Percentiles rank a stretch among this genome's conserved stretches.
phyloP scores from a whole-genome alignment of 1,140 invertebrate genomes.

The Trichonephila clavata region DNA sequence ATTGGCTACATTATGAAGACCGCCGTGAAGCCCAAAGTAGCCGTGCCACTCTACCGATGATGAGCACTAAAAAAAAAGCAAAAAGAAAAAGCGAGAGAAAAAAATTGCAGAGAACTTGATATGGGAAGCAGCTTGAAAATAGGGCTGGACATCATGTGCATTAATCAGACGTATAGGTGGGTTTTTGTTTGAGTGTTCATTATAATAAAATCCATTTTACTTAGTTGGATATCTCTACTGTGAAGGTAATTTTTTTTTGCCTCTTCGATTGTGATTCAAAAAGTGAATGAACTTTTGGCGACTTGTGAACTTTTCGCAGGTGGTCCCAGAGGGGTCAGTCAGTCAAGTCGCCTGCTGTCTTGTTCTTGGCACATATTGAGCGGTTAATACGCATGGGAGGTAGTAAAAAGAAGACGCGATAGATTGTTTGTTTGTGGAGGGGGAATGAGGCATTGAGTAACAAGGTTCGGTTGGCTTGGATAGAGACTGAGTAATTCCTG shows the following conservation, averaged over 20 bases:
- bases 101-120: conserved; percentile 43
- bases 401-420: neutral
- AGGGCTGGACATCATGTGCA: conserved; percentile 44
- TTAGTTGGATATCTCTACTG: neutral
- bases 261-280: neutral
- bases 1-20: conserved; percentile 63
- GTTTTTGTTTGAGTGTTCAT: conserved; percentile 57
- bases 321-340: conserved; percentile 38
- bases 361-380: conserved; percentile 28
- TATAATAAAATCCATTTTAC: conserved; percentile 61
- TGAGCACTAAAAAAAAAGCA: conserved; percentile 5
- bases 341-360: conserved; percentile 12
- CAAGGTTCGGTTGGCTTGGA: neutral
- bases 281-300: conserved; percentile 72
- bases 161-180: conserved; percentile 76
- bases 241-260: neutral
- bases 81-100: conserved; percentile 2
- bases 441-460: neutral
- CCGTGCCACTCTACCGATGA: neutral
- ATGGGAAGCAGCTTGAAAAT: conserved; percentile 64
- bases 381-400: neutral
- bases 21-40: conserved; percentile 44
- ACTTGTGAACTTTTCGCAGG: conserved; percentile 67
- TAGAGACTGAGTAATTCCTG: neutral
- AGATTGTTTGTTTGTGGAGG: neutral